phyloP scores from a whole-genome alignment of 2,888 invertebrate genomes.

The Pteria penguin region DNA sequence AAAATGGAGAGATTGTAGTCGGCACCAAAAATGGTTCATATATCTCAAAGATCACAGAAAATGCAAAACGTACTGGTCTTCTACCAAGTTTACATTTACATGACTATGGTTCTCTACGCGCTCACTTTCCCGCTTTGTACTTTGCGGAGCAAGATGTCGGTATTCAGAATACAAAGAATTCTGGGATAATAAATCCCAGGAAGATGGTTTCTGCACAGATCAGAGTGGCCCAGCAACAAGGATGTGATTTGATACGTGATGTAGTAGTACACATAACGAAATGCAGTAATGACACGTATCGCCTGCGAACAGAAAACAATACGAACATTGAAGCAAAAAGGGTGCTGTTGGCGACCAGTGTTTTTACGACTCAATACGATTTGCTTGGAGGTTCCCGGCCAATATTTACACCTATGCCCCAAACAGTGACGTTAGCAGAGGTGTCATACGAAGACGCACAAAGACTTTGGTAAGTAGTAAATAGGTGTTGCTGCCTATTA shows the following conservation, averaged over 20 bases:
- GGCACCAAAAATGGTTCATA: slow-evolving; percentile 32
- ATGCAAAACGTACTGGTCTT: slow-evolving; percentile 21
- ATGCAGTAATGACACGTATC: slow-evolving; percentile 16
- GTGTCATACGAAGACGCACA: slow-evolving; percentile 34
- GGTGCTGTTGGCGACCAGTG: slow-evolving; percentile 52
- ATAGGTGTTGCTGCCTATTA: no score
- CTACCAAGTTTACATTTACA: background rate
- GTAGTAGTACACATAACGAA: slow-evolving; percentile 35
- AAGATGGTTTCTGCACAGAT: slow-evolving; percentile 51
- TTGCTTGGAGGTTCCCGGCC: slow-evolving; percentile 29
- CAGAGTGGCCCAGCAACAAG: slow-evolving; percentile 41
- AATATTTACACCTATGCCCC: slow-evolving; percentile 19
- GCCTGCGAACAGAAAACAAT: slow-evolving; percentile 39
- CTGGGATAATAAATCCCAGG: slow-evolving; percentile 54
- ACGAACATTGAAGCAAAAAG: slow-evolving; percentile 26
- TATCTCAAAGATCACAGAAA: slow-evolving; percentile 19
- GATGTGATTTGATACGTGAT: slow-evolving; percentile 52
- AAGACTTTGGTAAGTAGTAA: slow-evolving; percentile 40
- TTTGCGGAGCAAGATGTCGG: slow-evolving; percentile 32
- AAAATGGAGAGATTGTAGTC: slow-evolving; percentile 46
- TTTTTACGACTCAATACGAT: slow-evolving; percentile 43
- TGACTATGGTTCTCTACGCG: background rate
- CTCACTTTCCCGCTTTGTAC: background rate
- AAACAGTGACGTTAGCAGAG: slow-evolving; percentile 48
- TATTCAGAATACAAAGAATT: slow-evolving; percentile 27